Base-by-base conservation (phyloP, 2,888 invertebrate species). In the Nineta flava region DNA sequence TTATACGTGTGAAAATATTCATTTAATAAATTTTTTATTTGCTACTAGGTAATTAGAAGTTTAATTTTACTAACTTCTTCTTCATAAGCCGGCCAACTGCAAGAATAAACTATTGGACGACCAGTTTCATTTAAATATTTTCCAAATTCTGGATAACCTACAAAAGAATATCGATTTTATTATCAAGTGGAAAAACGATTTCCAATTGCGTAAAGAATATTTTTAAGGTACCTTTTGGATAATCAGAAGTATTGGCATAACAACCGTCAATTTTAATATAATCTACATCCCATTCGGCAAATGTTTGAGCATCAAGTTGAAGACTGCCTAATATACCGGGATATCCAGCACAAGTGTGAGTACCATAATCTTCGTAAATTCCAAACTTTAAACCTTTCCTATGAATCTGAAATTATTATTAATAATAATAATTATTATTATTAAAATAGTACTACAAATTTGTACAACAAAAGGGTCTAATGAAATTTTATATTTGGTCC, bases 181-280 rank as follows among this genome's bases (percentile, higher is more conserved):
- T 26, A 26, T 19, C 2, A 19, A 19, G 5, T 19, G 19, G 5
- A 5, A 19, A 19, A 19, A n/a, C n/a, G n/a, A 19, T 19, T 19
- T 2, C 5, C 5, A 19, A 19, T 19, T 19, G 5, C 2, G 5
- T 5, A 19, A 19, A 19, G 19, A 4, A 19, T 19, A 26, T 26
- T 26, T 26, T 26, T 7, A 26, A 7, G 1, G 26, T 7, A 26
- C 26, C 26, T 26, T 26, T 26, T 26, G 26, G 26, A 7, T 26
- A 26, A 26, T 26, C 26, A 6, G 26, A 26, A 26, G 7, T 26
- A 26, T 26, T 7, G 7, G 26, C 26, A 60, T 84, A 75, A 62
- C 90, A 90, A 0, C 87, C 88, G 59, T 90, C 90, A 40, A 88
- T 66, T 65, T 90, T 88, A 43, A 90, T 68, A 60, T 85, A 85